These are phyloP conservation scores for Willisornis vidua DNA, from an alignment of 2,113 vertebrate genomes.

Conservation along the genomic window DNA sequence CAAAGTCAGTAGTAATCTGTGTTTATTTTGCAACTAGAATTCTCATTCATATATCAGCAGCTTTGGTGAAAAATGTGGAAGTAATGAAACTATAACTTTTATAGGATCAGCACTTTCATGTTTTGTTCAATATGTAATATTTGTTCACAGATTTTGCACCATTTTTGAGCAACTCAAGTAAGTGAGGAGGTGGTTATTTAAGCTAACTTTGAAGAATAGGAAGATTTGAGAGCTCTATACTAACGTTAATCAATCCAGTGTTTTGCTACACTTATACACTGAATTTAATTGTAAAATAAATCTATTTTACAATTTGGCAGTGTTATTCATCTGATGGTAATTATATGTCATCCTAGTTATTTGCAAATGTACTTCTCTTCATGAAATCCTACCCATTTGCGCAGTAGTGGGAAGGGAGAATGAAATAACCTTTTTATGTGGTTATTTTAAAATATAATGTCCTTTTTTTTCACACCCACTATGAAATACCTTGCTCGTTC, in stretches of 20 bases:
- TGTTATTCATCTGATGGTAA: not conserved
- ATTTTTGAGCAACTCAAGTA: constrained; percentile 87
- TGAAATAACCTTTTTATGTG: not conserved
- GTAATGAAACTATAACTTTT: constrained; percentile 11
- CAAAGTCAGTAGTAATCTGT: not conserved
- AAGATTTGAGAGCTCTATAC: constrained; percentile 61
- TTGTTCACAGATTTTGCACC: constrained; percentile 89
- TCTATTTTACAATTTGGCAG: not conserved
- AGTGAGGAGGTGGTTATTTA: constrained; percentile 77
- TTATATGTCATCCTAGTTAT: not conserved
- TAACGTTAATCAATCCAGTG: constrained; percentile 65
- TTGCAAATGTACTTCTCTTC: not conserved
- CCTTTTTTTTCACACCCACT: not conserved
- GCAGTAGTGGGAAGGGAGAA: not conserved
- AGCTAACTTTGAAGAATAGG: constrained; percentile 73
- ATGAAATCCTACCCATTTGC: not conserved
- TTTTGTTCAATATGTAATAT: constrained; percentile 82
- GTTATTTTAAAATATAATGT: not conserved
- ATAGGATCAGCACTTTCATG: constrained; percentile 22
- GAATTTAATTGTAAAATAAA: not conserved
- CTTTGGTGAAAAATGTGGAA: not conserved
- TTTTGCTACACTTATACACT: constrained; percentile 73
- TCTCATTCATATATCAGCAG: not conserved
- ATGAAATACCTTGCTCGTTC: not conserved
- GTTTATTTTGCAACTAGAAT: not conserved